Percentiles rank a stretch among this genome's conserved stretches.
Conservation (phyloP, 1,140 invertebrate species). For the Saccostrea glomerata region DNA sequence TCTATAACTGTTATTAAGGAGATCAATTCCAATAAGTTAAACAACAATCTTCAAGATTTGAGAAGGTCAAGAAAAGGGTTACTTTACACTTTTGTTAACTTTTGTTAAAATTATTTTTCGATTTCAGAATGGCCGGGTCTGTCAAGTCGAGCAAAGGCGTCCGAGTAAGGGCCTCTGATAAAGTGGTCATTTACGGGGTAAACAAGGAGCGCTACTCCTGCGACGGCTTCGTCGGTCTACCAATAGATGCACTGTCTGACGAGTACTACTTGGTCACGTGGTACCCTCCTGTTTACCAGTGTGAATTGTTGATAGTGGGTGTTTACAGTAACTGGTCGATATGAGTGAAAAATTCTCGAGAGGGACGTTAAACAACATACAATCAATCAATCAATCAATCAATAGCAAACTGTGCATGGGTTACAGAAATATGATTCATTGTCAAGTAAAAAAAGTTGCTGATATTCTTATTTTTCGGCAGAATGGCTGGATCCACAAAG, state of each 20-base stretch:
- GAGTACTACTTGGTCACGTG: slow-evolving; percentile 65
- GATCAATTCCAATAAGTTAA: no score
- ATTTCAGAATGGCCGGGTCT: not conserved
- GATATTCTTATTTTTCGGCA: not conserved
- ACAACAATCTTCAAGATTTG: no score
- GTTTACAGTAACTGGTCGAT: no score
- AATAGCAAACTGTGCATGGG: no score
- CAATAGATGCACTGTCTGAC: slow-evolving; percentile 60
- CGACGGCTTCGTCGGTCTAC: slow-evolving; percentile 69
- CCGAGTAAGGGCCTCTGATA: slow-evolving; percentile 52
- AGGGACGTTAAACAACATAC: no score
- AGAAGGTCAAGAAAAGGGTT: no score
- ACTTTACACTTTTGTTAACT: not conserved
- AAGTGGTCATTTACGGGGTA: slow-evolving; percentile 62
- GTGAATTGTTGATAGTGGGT: slow-evolving; percentile 51
- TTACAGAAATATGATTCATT: not conserved
- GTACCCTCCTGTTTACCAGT: slow-evolving; percentile 30
- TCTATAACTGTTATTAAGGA: no score
- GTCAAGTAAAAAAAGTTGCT: not conserved
- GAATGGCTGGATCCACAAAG: slow-evolving; percentile 42
- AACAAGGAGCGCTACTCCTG: slow-evolving; percentile 64
- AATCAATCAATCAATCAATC: no score
- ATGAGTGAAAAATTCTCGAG: no score
- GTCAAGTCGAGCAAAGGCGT: slow-evolving; percentile 20
- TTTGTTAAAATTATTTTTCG: not conserved